Base-by-base conservation (phyloP, 2,113 vertebrate species). In the Bos javanicus region DNA sequence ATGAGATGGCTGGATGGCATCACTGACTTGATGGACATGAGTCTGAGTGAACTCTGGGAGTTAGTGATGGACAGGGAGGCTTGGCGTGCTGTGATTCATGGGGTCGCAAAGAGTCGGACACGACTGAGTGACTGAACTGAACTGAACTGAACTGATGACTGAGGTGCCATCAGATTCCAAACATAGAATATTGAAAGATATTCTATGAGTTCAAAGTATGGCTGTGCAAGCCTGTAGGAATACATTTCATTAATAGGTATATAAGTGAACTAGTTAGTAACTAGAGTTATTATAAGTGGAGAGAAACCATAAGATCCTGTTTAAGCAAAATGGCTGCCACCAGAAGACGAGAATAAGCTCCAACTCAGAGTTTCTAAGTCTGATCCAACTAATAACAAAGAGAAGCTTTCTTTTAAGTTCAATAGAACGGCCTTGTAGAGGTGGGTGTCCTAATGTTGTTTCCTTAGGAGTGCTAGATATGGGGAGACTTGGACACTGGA, bases 81-180 rank as follows among this genome's bases (percentile, higher is more conserved):
- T 28, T 62, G 12, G 28, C 2, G 0, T 62, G 59, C 28, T 62
- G 28, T 1, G 1, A 30, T 62, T 15, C 59, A 62, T 6, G 28
- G 60, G 28, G 60, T 30, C 3, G 0, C 60, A 7, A 62, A 62
- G 13, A 62, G 60, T 62, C 0, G 1, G 28, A 62, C 60, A 62
- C 0, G 0, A 33, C 28, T 33, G 28, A 62, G 60, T 1, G 14
- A 62, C 60, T 62, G 14, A 62, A 62, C 60, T 30, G 59, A 60
- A 54, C 52, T 54, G 54, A 56, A 62, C 59, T 62, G 60, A 62
- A 62, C 60, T 62, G 60, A 62, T n/a, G 78, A 48, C 60, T 97
- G 30, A 81, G 83, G 33, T 81, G 87, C 81, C 28, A 90, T 95
- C n/a, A 64, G 43, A 93, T 95, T 93, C 39, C 57, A 94, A 93